Evolutionary conservation across 2,888 invertebrate species (phyloP), one percentile per base, ranked within the genome.

Genomic region (Amphipoea oculea): DNA sequence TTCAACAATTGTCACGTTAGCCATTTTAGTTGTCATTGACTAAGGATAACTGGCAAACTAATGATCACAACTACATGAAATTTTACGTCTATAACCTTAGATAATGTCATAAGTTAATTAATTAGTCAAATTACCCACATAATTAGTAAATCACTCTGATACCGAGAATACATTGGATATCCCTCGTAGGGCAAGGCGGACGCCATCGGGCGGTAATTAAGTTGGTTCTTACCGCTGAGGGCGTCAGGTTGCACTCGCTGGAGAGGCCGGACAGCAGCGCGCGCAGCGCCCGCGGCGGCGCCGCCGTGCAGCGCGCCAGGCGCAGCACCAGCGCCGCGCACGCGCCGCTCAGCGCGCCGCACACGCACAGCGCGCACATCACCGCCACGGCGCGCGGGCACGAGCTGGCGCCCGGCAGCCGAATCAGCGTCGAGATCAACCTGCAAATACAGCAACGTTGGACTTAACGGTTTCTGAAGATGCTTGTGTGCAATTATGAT

Each of bases 381-480:
- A 92, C 84, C 17, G 84, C 29, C 88, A 94, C 48, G 81, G 86
- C 82, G 81, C 88, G 88, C 87, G 93, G 93, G 90, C 78, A n/a
- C 66, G 90, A 74, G 60, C 91, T 78, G 51, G 92, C 89, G 40
- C 90, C 91, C 75, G 95, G 94, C 84, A 96, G 82, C 40, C 93
- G 93, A 66, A 88, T 86, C 81, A 94, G 87, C 77, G 93, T 93
- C 11, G 94, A 89, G 70, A 93, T 89, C 88, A 96, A 80, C 94
- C 96, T 96, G 91, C 29, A 80, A 3, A 48, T 17, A 62, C 62
- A 23, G 11, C 62, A 3, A 29, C 1, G 45, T 54, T 45, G 5
- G 5, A 54, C 42, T 36, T 45, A 42, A 20, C 29, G 20, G 36
- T 40, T 23, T 42, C 40, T 36, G 5, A 36, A 42, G 17, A 60